Conservation (phyloP, 1,140 invertebrate species). For the Hormaphis cornu region DNA sequence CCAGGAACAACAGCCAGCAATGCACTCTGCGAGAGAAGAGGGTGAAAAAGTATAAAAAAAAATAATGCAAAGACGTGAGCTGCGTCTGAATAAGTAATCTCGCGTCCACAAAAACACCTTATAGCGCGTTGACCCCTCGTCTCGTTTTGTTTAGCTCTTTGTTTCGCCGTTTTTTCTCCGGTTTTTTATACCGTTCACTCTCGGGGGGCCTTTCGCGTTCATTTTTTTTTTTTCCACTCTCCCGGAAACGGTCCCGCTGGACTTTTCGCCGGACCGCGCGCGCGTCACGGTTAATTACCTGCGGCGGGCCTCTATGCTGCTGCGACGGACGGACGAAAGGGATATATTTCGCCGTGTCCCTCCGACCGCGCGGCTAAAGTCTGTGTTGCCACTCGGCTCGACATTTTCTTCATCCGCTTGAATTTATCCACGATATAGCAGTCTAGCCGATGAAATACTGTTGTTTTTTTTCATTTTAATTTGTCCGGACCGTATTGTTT, state of each 20-base stretch:
- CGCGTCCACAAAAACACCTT: constrained; percentile 15
- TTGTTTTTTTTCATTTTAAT: no score
- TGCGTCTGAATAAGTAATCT: constrained; percentile 23
- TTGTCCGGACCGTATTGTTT: no score
- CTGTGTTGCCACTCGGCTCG: no score
- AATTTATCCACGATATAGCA: no score
- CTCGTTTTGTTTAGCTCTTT: neutral
- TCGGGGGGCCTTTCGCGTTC: constrained; percentile 11
- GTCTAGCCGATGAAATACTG: no score
- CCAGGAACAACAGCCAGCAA: no score
- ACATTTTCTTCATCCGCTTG: no score
- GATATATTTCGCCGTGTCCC: no score
- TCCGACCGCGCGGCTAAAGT: no score
- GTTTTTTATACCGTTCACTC: neutral
- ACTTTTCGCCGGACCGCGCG: constrained; percentile 3
- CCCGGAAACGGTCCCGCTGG: constrained; percentile 2
- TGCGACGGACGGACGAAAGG: no score
- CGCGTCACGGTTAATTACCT: constrained; percentile 22
- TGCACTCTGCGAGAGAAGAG: neutral
- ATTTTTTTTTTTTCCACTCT: neutral
- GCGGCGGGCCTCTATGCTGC: no score
- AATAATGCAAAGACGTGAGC: constrained; percentile 18
- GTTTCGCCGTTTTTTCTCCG: neutral
- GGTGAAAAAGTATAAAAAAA: neutral
- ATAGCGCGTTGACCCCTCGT: neutral